Evolutionary conservation across 2,113 vertebrate species (phyloP).

Genomic region (Phrynocephalus versicolor): DNA sequence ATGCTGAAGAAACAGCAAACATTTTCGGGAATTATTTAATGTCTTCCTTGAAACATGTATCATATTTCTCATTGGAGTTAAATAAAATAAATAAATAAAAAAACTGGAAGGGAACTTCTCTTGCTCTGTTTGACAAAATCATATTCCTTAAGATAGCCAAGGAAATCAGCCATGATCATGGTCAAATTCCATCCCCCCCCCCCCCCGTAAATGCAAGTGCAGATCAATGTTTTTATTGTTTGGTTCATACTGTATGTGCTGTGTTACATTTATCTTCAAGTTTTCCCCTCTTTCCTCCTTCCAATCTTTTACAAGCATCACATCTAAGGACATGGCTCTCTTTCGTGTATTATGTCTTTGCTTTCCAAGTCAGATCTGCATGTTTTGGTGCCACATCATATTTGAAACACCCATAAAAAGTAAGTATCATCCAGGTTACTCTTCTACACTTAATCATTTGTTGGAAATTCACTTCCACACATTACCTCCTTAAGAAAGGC

Average conservation of each 20-base stretch:
- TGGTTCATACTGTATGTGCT: constrained; percentile 21
- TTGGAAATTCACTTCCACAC: too few relatives aligned
- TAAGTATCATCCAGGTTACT: too few relatives aligned
- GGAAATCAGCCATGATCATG: constrained; percentile 48
- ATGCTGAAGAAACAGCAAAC: not conserved
- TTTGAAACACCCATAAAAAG: not conserved
- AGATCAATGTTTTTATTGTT: constrained; percentile 63
- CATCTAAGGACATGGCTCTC: constrained; percentile 28
- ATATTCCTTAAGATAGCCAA: constrained; percentile 17
- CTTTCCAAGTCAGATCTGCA: not conserved
- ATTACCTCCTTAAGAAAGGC: not conserved
- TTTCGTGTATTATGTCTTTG: not conserved
- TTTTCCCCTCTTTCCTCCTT: not conserved
- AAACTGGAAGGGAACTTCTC: not conserved
- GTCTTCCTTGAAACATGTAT: constrained; percentile 18
- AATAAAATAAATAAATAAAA: not conserved
- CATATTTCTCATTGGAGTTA: not conserved
- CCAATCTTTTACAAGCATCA: constrained; percentile 36
- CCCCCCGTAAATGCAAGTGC: constrained; percentile 51
- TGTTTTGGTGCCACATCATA: not conserved
- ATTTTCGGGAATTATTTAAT: constrained; percentile 16
- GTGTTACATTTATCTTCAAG: constrained; percentile 35
- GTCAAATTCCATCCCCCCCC: constrained; percentile 48
- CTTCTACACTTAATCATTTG: too few relatives aligned
- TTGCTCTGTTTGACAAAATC: constrained; percentile 41